Percentiles rank a stretch among this genome's conserved stretches.
phyloP scores from a whole-genome alignment of 2,888 invertebrate species.

The Latheticus oryzae region DNA sequence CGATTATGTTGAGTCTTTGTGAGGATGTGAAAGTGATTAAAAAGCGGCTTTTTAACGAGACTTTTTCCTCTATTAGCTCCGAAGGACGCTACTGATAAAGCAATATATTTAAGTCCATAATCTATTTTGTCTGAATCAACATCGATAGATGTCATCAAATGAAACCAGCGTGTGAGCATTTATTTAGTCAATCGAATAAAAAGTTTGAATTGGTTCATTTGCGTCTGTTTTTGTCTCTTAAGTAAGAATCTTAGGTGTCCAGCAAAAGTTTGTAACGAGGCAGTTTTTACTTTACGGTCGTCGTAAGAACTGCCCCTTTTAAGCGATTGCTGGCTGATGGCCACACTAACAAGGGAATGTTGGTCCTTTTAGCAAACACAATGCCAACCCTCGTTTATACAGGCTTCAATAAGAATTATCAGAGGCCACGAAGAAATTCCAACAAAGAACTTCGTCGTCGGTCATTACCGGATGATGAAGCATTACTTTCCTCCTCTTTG shows the following conservation, averaged over 20 bases:
- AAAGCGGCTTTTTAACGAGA: constrained; percentile 18
- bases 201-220: too few relatives aligned
- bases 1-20: constrained; percentile 6
- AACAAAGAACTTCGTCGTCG: constrained; percentile 30
- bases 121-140: constrained; percentile 18
- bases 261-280: constrained; percentile 46
- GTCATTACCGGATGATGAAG: constrained; percentile 30
- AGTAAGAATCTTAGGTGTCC: constrained; percentile 43
- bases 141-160: too few relatives aligned
- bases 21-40: constrained; percentile 16
- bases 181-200: too few relatives aligned
- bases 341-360: constrained; percentile 50
- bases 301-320: constrained; percentile 45
- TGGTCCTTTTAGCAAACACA: constrained; percentile 46
- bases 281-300: constrained; percentile 45
- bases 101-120: constrained; percentile 20
- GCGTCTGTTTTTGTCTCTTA: too few relatives aligned
- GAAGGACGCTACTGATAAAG: constrained; percentile 9
- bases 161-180: too few relatives aligned
- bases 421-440: constrained; percentile 23
- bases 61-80: constrained; percentile 9
- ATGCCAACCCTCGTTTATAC: constrained; percentile 41
- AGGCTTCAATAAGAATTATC: constrained; percentile 39
- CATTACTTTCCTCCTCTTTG: constrained; percentile 13
- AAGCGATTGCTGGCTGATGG: constrained; percentile 49